Percentiles rank a stretch among this genome's conserved stretches.
Evolutionary conservation across 2,797 vertebrate genomes (phyloP).

Genomic region (Cirrhinus molitorella): DNA sequence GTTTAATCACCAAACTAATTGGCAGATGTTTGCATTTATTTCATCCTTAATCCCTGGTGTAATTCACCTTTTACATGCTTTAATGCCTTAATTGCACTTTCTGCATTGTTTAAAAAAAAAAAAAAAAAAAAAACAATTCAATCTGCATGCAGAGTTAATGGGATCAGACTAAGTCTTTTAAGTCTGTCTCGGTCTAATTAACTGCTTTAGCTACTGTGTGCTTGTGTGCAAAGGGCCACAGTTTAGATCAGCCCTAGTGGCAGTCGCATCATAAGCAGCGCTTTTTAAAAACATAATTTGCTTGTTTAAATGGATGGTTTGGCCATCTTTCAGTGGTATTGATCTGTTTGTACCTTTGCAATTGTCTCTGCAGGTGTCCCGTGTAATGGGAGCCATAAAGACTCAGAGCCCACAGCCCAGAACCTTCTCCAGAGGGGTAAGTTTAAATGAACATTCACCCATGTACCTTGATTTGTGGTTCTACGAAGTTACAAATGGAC

Average conservation of each 20-base stretch:
- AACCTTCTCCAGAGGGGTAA: constrained; percentile 87
- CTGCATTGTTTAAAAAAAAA: not conserved
- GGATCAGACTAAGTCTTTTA: not conserved
- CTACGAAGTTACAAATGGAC: not conserved
- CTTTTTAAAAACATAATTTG: constrained; percentile 2
- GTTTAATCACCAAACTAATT: not conserved
- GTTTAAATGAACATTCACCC: constrained; percentile 63
- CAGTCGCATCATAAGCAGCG: not conserved
- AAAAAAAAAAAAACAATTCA: not conserved
- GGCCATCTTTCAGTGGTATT: not conserved
- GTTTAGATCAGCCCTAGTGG: not conserved
- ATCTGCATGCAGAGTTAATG: constrained; percentile 15
- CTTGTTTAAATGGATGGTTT: not conserved
- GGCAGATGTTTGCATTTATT: not conserved
- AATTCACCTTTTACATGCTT: not conserved
- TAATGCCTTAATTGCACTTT: not conserved
- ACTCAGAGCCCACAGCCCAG: constrained; percentile 82
- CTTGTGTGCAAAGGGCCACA: not conserved
- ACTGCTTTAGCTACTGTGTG: not conserved
- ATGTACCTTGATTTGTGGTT: not conserved
- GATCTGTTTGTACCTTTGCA: not conserved
- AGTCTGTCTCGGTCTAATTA: not conserved
- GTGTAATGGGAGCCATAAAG: constrained; percentile 83
- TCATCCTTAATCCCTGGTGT: constrained; percentile 9
- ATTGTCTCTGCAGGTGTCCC: constrained; percentile 81